phyloP scores from a whole-genome alignment of 1,140 invertebrate genomes.

The Palaemon carinicauda region DNA sequence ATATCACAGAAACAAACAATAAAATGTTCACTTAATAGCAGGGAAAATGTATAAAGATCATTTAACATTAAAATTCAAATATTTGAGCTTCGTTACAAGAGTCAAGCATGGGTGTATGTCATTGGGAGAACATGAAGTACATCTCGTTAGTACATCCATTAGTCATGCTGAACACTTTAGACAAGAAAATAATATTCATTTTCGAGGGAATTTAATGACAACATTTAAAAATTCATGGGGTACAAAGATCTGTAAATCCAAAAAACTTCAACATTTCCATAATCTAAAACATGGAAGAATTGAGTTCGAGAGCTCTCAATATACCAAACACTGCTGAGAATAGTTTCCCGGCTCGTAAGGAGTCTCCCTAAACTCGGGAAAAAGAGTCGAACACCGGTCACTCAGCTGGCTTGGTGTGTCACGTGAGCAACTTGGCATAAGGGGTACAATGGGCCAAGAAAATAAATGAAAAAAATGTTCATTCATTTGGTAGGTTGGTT shows the following conservation, averaged over 20 bases:
- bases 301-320: constrained; percentile 42
- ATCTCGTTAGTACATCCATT: constrained; percentile 50
- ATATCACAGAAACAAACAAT: constrained; percentile 57
- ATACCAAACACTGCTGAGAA: constrained; percentile 31
- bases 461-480: background rate
- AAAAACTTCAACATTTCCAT: constrained; percentile 57
- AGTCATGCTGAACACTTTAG: constrained; percentile 55
- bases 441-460: constrained; percentile 27
- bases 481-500: background rate
- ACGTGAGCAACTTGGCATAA: constrained; percentile 50
- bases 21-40: constrained; percentile 56
- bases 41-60: constrained; percentile 57
- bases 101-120: constrained; percentile 48
- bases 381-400: background rate
- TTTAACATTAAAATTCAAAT: constrained; percentile 56
- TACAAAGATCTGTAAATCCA: constrained; percentile 55
- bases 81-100: constrained; percentile 55
- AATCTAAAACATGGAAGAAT: constrained; percentile 57
- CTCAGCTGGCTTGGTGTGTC: constrained; percentile 23
- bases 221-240: constrained; percentile 52
- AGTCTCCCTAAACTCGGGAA: background rate
- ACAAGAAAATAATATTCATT: constrained; percentile 52
- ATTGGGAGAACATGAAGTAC: constrained; percentile 48
- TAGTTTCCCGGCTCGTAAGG: background rate
- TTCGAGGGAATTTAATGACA: constrained; percentile 49